Base-by-base conservation (phyloP, 1,140 invertebrate genomes). In the Saccostrea cuccullata region DNA sequence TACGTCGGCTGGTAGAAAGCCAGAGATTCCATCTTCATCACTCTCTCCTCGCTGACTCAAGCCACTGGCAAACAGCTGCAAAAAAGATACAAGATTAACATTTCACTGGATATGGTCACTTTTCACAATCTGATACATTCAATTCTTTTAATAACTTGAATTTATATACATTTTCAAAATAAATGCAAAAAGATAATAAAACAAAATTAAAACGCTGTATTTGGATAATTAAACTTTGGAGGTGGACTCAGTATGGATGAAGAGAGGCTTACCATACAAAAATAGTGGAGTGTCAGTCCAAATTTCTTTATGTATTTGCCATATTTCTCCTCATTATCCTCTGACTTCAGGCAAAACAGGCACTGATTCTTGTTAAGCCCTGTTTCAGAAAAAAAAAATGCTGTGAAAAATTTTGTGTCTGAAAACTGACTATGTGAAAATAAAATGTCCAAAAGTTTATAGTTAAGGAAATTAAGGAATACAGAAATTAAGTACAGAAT, bases 1-100 rank as follows among this genome's bases (percentile, higher is more conserved):
- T 70, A 97, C 96, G 92, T 97, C 96, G n/a, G 92, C 88, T 20
- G 92, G 89, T 84, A 97, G 90, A 94, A 97, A 97, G 15, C 96
- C 96, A 60, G 96, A 93, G 88, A 97, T 96, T 1, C 96, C 96
- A 89, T 96, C 95, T 47, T 90, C 90, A 86, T 94, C 93, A 87
- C 96, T 96, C 26, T 94, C 93, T 9, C 96, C 96, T 90, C 95
- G 96, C 90, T 97, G 96, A 88, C 95, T 94, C 91, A 97, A 95
- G 30, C 96, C 96, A 70, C 96, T 96, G 0, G 96, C 96, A 88
- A 97, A 95, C 2, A 97, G 94, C 96, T 96, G 91, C 58, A 95
- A 95, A 91, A 82, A 56, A 87, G 3, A 1, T 36, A 36, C 23
- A 23, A 58, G 26, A 87, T 26, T 36, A 26, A 55, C 8, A 64